These are phyloP conservation scores for Exaiptasia diaphana DNA, from an alignment of 64 coral and sea anemone species.

Conservation along the genomic window DNA sequence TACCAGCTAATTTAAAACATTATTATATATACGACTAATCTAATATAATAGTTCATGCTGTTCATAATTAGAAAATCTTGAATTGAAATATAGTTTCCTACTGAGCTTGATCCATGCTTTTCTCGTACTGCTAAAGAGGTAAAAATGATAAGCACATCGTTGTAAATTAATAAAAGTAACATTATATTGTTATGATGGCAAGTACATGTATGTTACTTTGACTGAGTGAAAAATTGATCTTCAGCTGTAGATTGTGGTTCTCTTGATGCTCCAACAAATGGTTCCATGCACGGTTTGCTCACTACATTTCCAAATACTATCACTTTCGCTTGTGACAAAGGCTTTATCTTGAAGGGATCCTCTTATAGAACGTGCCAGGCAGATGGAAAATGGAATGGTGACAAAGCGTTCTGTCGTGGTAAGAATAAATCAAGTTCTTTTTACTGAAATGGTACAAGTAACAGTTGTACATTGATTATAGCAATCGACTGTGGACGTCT, in stretches of 20 bases:
- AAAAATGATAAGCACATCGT: too few species aligned
- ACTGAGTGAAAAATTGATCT: too few species aligned
- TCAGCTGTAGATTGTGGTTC: conserved; percentile 33
- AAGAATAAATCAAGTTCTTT: background rate
- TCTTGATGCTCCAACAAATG: conserved; percentile 28
- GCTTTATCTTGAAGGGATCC: conserved; percentile 30
- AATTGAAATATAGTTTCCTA: too few species aligned
- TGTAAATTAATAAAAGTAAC: too few species aligned
- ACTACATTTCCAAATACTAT: conserved; percentile 32
- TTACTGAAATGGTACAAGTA: background rate
- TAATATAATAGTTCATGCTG: too few species aligned
- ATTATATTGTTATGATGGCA: too few species aligned
- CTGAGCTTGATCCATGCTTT: too few species aligned
- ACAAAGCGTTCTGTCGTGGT: conserved; percentile 37
- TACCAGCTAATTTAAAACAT: too few species aligned
- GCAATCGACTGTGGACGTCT: conserved; percentile 58
- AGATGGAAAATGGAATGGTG: conserved; percentile 51
- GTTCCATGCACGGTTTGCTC: conserved; percentile 16
- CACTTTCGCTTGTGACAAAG: conserved; percentile 30
- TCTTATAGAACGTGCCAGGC: conserved; percentile 13
- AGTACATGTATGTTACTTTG: too few species aligned
- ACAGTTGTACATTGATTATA: background rate
- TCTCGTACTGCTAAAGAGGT: too few species aligned
- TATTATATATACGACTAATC: too few species aligned
- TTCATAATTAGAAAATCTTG: too few species aligned